Conservation (phyloP, 1,140 invertebrate species). For the Pseudomyrmex gracilis region DNA sequence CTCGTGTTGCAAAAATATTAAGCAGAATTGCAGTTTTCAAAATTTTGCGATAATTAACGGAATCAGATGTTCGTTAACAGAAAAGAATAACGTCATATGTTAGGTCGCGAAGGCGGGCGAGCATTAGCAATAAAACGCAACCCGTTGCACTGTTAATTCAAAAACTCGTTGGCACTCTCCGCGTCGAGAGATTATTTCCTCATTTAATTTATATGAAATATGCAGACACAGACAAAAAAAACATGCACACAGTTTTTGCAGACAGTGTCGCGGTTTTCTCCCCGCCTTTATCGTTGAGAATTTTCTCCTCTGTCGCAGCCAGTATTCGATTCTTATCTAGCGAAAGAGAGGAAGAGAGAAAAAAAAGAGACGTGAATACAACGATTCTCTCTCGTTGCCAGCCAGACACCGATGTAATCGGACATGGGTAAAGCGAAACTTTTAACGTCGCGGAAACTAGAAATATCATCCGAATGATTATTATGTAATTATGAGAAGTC, state of each 20-base stretch:
- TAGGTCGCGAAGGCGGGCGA: slow-evolving; percentile 11
- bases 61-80: slow-evolving; percentile 60
- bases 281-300: background rate
- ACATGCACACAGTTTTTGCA: slow-evolving; percentile 21
- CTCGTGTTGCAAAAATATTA: background rate
- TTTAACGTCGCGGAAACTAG: slow-evolving; percentile 20
- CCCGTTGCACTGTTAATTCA: slow-evolving; percentile 51
- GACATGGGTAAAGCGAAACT: slow-evolving; percentile 49
- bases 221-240: no score
- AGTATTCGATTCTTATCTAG: slow-evolving; percentile 43
- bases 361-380: slow-evolving; percentile 19
- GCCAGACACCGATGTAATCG: slow-evolving; percentile 46
- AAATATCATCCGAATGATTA: slow-evolving; percentile 25
- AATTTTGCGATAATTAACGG: slow-evolving; percentile 35
- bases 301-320: slow-evolving; percentile 18
- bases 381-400: background rate
- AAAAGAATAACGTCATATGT: slow-evolving; percentile 35
- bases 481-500: background rate
- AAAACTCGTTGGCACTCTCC: slow-evolving; percentile 42
- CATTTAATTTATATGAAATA: slow-evolving; percentile 60
- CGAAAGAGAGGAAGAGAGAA: background rate
- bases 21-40: slow-evolving; percentile 10
- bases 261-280: slow-evolving; percentile 2
- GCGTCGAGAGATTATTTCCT: slow-evolving; percentile 56
- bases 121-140: slow-evolving; percentile 55